phyloP scores from a whole-genome alignment of 1,140 invertebrate genomes.

The Hestina assimilis region DNA sequence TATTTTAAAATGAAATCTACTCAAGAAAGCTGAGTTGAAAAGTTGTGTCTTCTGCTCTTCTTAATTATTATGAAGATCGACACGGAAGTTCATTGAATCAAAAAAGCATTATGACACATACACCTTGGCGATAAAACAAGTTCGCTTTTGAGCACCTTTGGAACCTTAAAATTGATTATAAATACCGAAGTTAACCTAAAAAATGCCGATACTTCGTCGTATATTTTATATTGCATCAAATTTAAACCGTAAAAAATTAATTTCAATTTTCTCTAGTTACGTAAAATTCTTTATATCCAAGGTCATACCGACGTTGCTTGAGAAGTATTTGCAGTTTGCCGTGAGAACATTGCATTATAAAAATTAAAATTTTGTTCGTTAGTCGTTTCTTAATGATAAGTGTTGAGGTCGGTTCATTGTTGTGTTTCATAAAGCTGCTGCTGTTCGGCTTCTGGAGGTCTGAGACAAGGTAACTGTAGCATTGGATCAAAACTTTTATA shows the following conservation, averaged over 20 bases:
- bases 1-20: background rate
- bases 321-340: conserved; percentile 42
- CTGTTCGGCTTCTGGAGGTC: conserved; percentile 46
- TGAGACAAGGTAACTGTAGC: conserved; percentile 69
- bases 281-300: conserved; percentile 36
- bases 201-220: background rate
- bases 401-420: conserved; percentile 66
- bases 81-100: conserved; percentile 34
- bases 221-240: background rate
- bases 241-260: conserved; percentile 6
- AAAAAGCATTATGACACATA: conserved; percentile 20
- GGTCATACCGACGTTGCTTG: conserved; percentile 40
- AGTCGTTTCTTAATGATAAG: conserved; percentile 62
- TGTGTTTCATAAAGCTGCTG: conserved; percentile 44
- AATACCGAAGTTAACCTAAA: background rate
- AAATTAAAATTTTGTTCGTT: conserved; percentile 60
- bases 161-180: too few species aligned
- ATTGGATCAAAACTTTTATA: conserved; percentile 30
- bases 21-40: background rate
- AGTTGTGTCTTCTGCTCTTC: background rate
- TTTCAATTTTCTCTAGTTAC: conserved; percentile 30
- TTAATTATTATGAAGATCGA: conserved; percentile 9
- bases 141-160: conserved; percentile 29
- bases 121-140: conserved; percentile 42
- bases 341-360: conserved; percentile 68